A percentile compares a stretch with the other conserved stretches of the same genome.
Evolutionary conservation across 2,113 vertebrate species (phyloP).

Genomic region (Eulacestoma nigropectus): DNA sequence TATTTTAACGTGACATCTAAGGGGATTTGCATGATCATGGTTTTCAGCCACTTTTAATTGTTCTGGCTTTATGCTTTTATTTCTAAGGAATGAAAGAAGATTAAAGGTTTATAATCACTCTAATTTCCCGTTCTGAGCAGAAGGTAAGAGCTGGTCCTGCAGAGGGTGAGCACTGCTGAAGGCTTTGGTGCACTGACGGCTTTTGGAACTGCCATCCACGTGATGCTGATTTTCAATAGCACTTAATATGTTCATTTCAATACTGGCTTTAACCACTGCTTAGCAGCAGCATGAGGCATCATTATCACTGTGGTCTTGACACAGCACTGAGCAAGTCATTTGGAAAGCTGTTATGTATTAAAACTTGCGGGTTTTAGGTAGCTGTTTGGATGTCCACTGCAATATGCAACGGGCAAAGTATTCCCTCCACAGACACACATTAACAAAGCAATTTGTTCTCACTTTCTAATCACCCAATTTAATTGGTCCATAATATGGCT

Average conservation of each 20-base stretch:
- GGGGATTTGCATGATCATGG: slow-evolving; percentile 20
- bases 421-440: not conserved
- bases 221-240: slow-evolving; percentile 30
- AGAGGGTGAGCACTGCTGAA: not conserved
- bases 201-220: not conserved
- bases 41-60: slow-evolving; percentile 39
- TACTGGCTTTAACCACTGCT: slow-evolving; percentile 35
- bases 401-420: not conserved
- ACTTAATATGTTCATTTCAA: slow-evolving; percentile 6
- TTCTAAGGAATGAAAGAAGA: slow-evolving; percentile 52
- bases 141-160: slow-evolving; percentile 17
- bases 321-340: not conserved
- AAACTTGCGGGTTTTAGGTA: slow-evolving; percentile 9
- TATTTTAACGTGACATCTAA: slow-evolving; percentile 2
- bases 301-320: slow-evolving; percentile 38
- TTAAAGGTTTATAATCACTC: slow-evolving; percentile 47
- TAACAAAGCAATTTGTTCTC: slow-evolving; percentile 5
- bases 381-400: not conserved
- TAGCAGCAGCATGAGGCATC: slow-evolving; percentile 33
- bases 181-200: not conserved
- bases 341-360: slow-evolving; percentile 15
- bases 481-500: not conserved
- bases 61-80: slow-evolving; percentile 43
- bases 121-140: slow-evolving; percentile 37
- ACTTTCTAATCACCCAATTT: not conserved